Evolutionary conservation across 1,140 invertebrate species (phyloP).

Genomic region (Trigoniulus corallinus): DNA sequence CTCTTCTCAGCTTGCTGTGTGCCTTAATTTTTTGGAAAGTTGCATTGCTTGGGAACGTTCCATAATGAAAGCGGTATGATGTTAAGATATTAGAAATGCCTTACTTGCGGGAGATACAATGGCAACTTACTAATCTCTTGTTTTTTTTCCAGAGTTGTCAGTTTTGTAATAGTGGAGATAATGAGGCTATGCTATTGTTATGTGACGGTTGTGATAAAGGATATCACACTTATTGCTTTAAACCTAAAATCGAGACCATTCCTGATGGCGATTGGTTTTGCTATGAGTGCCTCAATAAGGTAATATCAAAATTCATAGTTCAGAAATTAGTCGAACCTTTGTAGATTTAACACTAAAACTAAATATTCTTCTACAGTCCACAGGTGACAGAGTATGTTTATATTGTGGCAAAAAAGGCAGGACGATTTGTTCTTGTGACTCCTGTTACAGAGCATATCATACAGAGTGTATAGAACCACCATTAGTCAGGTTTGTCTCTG

Average conservation of each 20-base stretch:
- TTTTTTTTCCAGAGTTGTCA: slow-evolving; percentile 73
- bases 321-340: neutral
- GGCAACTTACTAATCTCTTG: neutral
- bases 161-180: slow-evolving; percentile 87
- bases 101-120: too few relatives aligned
- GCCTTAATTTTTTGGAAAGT: slow-evolving; percentile 70
- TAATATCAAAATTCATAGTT: slow-evolving; percentile 34
- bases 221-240: slow-evolving; percentile 96
- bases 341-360: neutral
- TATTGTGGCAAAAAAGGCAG: slow-evolving; percentile 69
- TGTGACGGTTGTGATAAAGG: slow-evolving; percentile 96
- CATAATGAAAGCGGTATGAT: slow-evolving; percentile 95
- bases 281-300: slow-evolving; percentile 92
- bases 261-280: slow-evolving; percentile 97
- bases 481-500: slow-evolving; percentile 33
- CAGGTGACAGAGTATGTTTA: slow-evolving; percentile 34
- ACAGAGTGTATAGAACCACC: slow-evolving; percentile 80
- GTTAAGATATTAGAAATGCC: neutral
- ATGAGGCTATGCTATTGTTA: slow-evolving; percentile 82
- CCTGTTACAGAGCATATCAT: slow-evolving; percentile 80
- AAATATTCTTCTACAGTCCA: slow-evolving; percentile 1
- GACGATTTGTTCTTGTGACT: slow-evolving; percentile 64
- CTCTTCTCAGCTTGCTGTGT: slow-evolving; percentile 77
- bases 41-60: slow-evolving; percentile 96
- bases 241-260: slow-evolving; percentile 86